A percentile compares a stretch with the other conserved stretches of the same genome.
Evolutionary conservation across 2,888 invertebrate species (phyloP).

Genomic region (Quadriops clusia): DNA sequence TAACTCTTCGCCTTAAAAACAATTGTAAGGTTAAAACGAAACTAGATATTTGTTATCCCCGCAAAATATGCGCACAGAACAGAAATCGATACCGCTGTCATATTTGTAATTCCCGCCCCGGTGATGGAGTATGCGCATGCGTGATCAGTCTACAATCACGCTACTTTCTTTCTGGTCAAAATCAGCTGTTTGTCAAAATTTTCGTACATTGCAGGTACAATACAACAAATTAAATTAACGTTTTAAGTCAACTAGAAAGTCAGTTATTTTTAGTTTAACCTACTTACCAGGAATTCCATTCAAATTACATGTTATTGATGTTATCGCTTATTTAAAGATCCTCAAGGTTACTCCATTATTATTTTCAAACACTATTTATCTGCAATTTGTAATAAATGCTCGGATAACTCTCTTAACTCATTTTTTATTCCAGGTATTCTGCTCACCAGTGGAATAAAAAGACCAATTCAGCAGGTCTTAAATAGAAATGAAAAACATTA

Average conservation of each 20-base stretch:
- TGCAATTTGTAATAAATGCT: too few relatives aligned
- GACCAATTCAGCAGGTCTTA: constrained; percentile 13
- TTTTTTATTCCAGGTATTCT: too few relatives aligned
- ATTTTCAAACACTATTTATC: constrained; percentile 5
- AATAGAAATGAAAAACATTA: constrained; percentile 29
- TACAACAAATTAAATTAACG: constrained; percentile 2
- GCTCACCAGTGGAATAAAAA: constrained; percentile 4
- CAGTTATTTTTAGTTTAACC: too few relatives aligned
- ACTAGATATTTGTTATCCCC: too few relatives aligned
- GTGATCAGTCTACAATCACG: not conserved
- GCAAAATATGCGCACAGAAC: too few relatives aligned
- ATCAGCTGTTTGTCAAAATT: constrained; percentile 14
- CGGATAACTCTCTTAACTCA: too few relatives aligned
- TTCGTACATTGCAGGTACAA: not conserved
- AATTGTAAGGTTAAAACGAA: too few relatives aligned
- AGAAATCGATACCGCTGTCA: too few relatives aligned
- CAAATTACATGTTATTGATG: too few relatives aligned
- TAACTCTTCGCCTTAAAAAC: too few relatives aligned
- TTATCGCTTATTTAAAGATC: constrained; percentile 1
- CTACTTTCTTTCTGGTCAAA: not conserved
- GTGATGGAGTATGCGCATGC: not conserved
- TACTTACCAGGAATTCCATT: too few relatives aligned
- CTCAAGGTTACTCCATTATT: constrained; percentile 11
- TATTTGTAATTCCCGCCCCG: not conserved
- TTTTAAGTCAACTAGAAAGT: constrained; percentile 1